Evolutionary conservation across 2,888 invertebrate genomes (phyloP), one percentile per base, ranked within the genome.

Genomic region (Sepioteuthis lessoniana): DNA sequence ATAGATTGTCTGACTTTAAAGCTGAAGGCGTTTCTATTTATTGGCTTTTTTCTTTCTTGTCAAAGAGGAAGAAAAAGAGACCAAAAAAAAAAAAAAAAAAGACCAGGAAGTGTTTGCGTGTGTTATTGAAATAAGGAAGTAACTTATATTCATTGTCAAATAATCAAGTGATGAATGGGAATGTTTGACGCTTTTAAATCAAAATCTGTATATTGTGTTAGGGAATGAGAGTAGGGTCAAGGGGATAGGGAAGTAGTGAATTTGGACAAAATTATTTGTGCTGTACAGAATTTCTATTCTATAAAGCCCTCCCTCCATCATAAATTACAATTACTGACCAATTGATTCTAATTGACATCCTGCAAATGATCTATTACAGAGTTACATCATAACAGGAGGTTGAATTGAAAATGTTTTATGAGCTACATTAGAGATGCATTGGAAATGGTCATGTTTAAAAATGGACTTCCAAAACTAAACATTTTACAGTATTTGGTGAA

Each of bases 1-100:
- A 76, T 76, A 76, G 76, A 76, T 76, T 76, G 76, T 76, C 76
- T 76, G 76, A n/a, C 76, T n/a, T n/a, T 76, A n/a, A 76, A 76
- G 31, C 76, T 76, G n/a, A 76, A 76, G n/a, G n/a, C 76, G 31
- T n/a, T 76, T 76, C 31, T 76, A 76, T 76, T 76, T 76, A 76
- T 76, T 76, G 76, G n/a, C n/a, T 76, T 76, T 76, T 10, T 31
- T 76, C 31, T n/a, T 5, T 31, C 76, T 31, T 31, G 31, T 31
- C 8, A 10, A 76, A n/a, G 19, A 10, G 31, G 31, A 76, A 19
- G 31, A 60, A 60, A 60, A 60, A 7, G 31, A 60, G 31, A 60
- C 25, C 31, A 1, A n/a, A 76, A 76, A 55, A 55, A 55, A 55
- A 16, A 55, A 55, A 8, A 55, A 55, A 25, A 76, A n/a, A 76